A percentile compares a stretch with the other conserved stretches of the same genome.
Evolutionary conservation across 1,140 invertebrate genomes (phyloP).

Genomic region (Trinorchestia longiramus): DNA sequence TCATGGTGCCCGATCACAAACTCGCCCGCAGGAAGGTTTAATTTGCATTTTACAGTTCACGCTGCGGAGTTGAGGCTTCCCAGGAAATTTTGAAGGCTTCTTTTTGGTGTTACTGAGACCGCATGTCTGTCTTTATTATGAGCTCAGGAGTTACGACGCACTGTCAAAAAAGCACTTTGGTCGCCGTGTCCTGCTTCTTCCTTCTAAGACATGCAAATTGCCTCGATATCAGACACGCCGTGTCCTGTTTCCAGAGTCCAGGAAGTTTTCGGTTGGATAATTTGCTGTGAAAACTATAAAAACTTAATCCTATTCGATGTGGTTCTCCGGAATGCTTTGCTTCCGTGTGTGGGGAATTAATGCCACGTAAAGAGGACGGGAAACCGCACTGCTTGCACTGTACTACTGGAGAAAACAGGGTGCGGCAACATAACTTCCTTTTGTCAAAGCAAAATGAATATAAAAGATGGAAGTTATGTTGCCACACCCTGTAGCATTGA

Average conservation of each 20-base stretch:
- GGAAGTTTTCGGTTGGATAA: slow-evolving; percentile 7
- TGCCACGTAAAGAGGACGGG: not conserved
- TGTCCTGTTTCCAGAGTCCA: not conserved
- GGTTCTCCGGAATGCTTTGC: not conserved
- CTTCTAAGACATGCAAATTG: not conserved
- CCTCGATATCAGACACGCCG: not conserved
- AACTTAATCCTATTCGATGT: not conserved
- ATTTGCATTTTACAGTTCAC: not conserved
- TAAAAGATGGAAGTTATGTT: too few species aligned
- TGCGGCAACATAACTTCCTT: too few species aligned
- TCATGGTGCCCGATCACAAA: too few species aligned
- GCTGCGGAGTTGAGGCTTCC: not conserved
- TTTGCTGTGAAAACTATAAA: slow-evolving; percentile 2
- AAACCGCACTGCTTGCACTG: not conserved
- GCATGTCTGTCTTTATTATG: not conserved
- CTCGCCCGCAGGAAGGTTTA: too few species aligned
- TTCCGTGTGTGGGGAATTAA: not conserved
- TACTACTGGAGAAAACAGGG: too few species aligned
- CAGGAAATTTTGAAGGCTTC: not conserved
- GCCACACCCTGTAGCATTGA: too few species aligned
- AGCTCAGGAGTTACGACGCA: not conserved
- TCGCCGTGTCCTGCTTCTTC: not conserved
- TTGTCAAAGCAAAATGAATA: too few species aligned
- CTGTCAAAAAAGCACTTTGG: not conserved
- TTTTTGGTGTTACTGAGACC: not conserved